Percentiles rank a stretch among this genome's conserved stretches.
Evolutionary conservation across 2,888 invertebrate species (phyloP).

Genomic region (Melanostoma scalare): DNA sequence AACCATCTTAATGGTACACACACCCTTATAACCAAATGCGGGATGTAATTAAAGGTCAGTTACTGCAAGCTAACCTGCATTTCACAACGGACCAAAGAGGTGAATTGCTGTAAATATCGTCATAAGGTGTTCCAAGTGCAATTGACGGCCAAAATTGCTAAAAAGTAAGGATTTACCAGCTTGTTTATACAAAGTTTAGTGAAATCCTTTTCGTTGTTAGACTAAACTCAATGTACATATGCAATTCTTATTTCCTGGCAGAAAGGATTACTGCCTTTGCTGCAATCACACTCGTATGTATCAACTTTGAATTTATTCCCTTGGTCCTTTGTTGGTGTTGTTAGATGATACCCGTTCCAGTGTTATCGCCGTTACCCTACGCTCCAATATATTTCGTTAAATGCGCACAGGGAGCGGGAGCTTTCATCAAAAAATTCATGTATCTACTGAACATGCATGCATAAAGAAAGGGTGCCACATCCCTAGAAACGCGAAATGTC

Average conservation of each 20-base stretch:
- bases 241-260: slow-evolving; percentile 68
- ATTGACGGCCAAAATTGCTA: slow-evolving; percentile 55
- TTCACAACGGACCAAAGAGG: slow-evolving; percentile 23
- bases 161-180: slow-evolving; percentile 13
- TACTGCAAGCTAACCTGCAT: slow-evolving; percentile 55
- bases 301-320: slow-evolving; percentile 67
- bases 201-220: background rate
- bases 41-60: slow-evolving; percentile 62
- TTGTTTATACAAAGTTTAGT: background rate
- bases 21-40: slow-evolving; percentile 23
- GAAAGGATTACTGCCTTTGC: slow-evolving; percentile 64
- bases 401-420: slow-evolving; percentile 67
- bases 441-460: slow-evolving; percentile 32
- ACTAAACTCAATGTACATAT: slow-evolving; percentile 47
- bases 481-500: slow-evolving; percentile 50
- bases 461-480: slow-evolving; percentile 13
- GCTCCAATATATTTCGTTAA: slow-evolving; percentile 52
- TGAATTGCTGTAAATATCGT: slow-evolving; percentile 46
- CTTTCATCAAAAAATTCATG: slow-evolving; percentile 63
- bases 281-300: slow-evolving; percentile 70
- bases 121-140: slow-evolving; percentile 66
- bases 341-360: slow-evolving; percentile 33
- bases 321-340: slow-evolving; percentile 49
- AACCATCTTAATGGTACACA: background rate
- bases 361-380: slow-evolving; percentile 7